Base-by-base conservation (phyloP, 2,113 vertebrate species). In the Morone saxatilis region DNA sequence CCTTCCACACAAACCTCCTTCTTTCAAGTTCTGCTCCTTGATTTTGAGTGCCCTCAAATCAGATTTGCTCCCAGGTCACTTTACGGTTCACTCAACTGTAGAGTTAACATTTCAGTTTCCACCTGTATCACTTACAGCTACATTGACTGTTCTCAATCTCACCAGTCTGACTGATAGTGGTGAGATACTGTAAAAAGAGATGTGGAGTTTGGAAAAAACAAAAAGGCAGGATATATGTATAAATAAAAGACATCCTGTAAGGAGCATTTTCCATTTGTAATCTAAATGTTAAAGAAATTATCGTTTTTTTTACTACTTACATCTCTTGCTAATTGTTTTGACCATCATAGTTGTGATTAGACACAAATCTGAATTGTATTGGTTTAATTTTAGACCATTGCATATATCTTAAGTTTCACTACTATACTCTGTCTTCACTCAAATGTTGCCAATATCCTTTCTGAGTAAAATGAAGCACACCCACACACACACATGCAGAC, bases 71-170 rank as follows among this genome's bases (percentile, higher is more conserved):
- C 38, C 45, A 47, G n/a, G 16, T 66, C 62, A 36, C 0, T 5
- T 2, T 16, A 40, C 3, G 2, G 63, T 70, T 74, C 22, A 50
- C 19, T 53, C 19, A 9, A 8, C 31, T 57, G 47, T 38, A 9
- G 40, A 84, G 41, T 62, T 9, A 56, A 25, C 56, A 62, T 60
- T 65, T 74, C 63, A 57, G 3, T 63, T 80, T 73, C 54, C 38
- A 54, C 5, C 13, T 7, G 0, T 36, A 48, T 73, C 71, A 19
- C 48, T 31, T 47, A 3, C 45, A 47, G 43, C 20, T 43, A 7
- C 53, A 71, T 0, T 1, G 61, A 50, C 19, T 2, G 1, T 36
- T 70, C 36, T 36, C 13, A 51, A 36, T 54, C n/a, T 43, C 9
- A 7, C 36, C 19, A 38, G n/a, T 61, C 43, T 60, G 50, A 13